Evolutionary conservation across 1,140 invertebrate genomes (phyloP), one percentile per base, ranked within the genome.

Genomic region (Lepidurus apus): DNA sequence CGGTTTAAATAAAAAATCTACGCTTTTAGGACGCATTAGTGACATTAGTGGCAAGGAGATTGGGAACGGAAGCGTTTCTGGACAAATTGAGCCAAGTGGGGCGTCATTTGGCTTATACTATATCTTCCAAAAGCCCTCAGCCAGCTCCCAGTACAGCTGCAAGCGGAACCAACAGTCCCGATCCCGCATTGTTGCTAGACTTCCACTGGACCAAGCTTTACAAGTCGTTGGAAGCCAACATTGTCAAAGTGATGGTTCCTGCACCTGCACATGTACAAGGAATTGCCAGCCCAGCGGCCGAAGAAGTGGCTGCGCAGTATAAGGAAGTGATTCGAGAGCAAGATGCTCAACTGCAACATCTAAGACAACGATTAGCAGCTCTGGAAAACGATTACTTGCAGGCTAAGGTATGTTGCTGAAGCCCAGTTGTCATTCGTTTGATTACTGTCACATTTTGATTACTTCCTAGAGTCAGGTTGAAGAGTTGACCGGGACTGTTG

Each of bases 111-210:
- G 88, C 91, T 43, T 99, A 98, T 86, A 94, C 92, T 43, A 90
- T 91, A 83, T 94, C 97, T 43, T 90, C 94, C 2, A 98, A 98
- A 86, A 94, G 95, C 84, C 96, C 97, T 1, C 95, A 98, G 84
- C 89, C 95, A 6, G 88, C 90, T 45, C 91, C 90, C 13, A 93
- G 91, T 74, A 74, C 43, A 9, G 7, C 78, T 6, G 42, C 73
- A 7, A 74, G 3, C 3, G 53, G 9, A 21, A 17, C 53, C 6
- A 21, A 13, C 6, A 65, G 13, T 65, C 53, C 53, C 1, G 53
- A 65, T 17, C 53, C 53, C 0, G 53, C 53, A 7, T 65, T 65
- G 53, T 17, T 65, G 53, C 17, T 65, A 8, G 53, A 65, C 21
- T 65, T 65, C 53, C 53, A 65, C 21, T 65, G 53, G 53, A n/a